These are phyloP conservation scores for Netelia inedita DNA, from an alignment of 2,888 invertebrate species.

Conservation along the genomic window DNA sequence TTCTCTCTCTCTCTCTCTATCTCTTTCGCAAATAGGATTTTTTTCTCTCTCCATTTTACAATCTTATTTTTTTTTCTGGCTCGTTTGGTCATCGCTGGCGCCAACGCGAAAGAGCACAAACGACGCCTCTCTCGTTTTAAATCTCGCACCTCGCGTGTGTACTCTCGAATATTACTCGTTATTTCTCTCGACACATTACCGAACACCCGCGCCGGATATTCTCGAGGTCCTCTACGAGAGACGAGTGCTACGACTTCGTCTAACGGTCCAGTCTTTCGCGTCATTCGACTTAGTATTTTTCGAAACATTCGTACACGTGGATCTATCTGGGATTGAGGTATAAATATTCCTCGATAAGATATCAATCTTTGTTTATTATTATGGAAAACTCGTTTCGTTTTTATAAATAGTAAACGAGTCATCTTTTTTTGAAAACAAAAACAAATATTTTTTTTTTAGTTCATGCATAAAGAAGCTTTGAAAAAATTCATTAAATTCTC, in stretches of 20 bases:
- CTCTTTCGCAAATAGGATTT: neutral
- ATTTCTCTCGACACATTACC: neutral
- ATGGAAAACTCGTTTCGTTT: neutral
- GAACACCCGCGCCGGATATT: slow-evolving; percentile 39
- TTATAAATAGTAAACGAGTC: neutral
- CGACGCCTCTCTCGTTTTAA: slow-evolving; percentile 25
- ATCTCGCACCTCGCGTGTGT: slow-evolving; percentile 50
- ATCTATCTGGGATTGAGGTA: too few species aligned
- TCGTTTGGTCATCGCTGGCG: slow-evolving; percentile 55
- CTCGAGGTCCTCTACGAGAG: neutral
- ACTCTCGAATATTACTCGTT: slow-evolving; percentile 10
- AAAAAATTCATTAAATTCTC: neutral
- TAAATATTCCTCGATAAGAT: too few species aligned
- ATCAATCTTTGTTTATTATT: too few species aligned
- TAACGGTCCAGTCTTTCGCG: too few species aligned
- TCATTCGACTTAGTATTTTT: neutral
- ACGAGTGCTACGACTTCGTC: slow-evolving; percentile 16
- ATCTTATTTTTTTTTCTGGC: slow-evolving; percentile 13
- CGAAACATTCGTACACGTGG: neutral
- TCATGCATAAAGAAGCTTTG: neutral
- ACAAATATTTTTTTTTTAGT: neutral
- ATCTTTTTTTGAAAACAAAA: neutral
- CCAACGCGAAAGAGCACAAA: slow-evolving; percentile 37
- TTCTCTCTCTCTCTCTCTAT: neutral
- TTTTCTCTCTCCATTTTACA: neutral